Base-by-base conservation (phyloP, 2,113 vertebrate genomes). In the Cettia cetti region DNA sequence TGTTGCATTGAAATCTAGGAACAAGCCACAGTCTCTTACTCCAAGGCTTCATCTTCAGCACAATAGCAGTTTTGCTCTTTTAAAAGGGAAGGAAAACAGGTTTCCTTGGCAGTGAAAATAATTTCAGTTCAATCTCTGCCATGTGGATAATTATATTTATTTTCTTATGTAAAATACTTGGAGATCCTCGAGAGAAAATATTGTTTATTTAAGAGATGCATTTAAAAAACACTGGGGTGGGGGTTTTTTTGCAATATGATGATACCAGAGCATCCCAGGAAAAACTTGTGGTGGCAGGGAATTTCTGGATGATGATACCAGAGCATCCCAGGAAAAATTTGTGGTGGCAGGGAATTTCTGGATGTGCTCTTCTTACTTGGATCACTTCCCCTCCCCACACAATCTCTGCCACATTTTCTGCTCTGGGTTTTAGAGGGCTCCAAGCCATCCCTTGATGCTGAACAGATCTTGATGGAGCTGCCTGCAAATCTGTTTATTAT, bases 151-250 rank as follows among this genome's bases (percentile, higher is more conserved):
- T 90, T 56, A 21, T 76, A 85, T 91, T 92, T 89, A 87, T 90
- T 94, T 94, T 86, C 45, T 80, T 47, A 52, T 20, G 70, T 42
- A 72, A 96, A 91, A 92, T 63, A 79, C 70, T 87, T 70, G 35
- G 33, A 91, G 53, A 66, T 80, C 63, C n/a, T 93, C 9, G 11
- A 92, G 56, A 85, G 23, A 80, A 92, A 91, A 82, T 57, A 8
- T 12, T 77, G 72, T 85, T 86, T 76, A 47, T 82, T 69, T 44
- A 42, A 72, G 54, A 89, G 50, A 57, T 30, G 54, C 21, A 20
- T 61, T 77, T 82, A 28, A 65, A 86, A 82, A 92, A 35, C 44
- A 40, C 20, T 21, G 37, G 8, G 45, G 19, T 16, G 42, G 42
- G 42, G 14, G 7, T 42, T 45, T 45, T 45, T 45, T 63, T 54